Conservation (phyloP, 1,140 invertebrate species). For the Epicauta chinensis region DNA sequence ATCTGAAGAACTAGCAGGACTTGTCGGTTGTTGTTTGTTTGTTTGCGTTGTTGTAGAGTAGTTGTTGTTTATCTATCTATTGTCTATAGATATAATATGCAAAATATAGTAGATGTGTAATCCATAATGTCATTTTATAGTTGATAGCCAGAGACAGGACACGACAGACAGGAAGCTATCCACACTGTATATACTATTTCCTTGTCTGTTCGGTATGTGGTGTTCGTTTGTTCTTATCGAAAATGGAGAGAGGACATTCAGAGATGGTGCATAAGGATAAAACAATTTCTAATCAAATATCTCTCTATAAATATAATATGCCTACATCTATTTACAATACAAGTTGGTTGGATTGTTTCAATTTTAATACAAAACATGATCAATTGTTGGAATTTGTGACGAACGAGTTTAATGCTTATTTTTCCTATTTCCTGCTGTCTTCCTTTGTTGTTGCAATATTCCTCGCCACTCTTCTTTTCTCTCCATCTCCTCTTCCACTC, state of each 20-base stretch:
- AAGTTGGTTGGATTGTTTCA: no score
- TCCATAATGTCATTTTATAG: constrained; percentile 19
- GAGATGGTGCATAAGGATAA: constrained; percentile 1
- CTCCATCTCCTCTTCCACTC: no score
- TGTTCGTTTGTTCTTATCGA: constrained; percentile 23
- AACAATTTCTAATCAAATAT: no score
- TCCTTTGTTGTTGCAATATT: no score
- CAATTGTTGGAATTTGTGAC: no score
- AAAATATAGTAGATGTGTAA: constrained; percentile 2
- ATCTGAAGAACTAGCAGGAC: no score
- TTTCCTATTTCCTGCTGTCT: no score
- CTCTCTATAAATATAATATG: no score
- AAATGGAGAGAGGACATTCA: not conserved
- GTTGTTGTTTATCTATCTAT: not conserved
- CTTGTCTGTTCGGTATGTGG: constrained; percentile 21
- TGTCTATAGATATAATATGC: not conserved
- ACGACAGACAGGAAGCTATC: constrained; percentile 6
- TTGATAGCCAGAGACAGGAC: constrained; percentile 22
- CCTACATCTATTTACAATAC: no score
- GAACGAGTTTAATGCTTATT: no score
- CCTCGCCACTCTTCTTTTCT: no score
- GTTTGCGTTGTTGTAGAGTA: not conserved
- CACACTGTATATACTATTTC: constrained; percentile 17
- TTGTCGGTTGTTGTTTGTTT: constrained; percentile 7
- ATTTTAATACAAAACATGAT: no score